Percentiles rank a stretch among this genome's conserved stretches.
Conservation (phyloP, 1,140 invertebrate genomes). For the Frieseomelitta varia region DNA sequence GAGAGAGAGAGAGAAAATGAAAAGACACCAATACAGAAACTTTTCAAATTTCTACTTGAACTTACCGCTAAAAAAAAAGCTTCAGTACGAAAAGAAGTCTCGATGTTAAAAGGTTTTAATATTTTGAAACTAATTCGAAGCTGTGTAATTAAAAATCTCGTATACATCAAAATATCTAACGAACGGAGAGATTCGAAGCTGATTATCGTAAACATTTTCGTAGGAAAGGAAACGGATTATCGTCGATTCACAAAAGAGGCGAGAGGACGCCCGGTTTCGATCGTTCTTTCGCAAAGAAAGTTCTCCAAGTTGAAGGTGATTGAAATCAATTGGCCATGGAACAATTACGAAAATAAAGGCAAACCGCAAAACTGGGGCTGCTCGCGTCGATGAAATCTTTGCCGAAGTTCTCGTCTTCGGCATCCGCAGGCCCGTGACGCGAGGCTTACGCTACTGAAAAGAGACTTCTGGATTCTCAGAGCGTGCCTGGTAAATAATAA, state of each 20-base stretch:
- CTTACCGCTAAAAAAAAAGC: neutral
- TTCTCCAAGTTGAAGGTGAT: neutral
- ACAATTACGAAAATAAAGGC: conserved; percentile 10
- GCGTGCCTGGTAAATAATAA: conserved; percentile 64
- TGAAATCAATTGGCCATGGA: conserved; percentile 3
- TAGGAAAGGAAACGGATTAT: neutral
- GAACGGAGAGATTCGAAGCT: neutral
- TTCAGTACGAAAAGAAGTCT: neutral
- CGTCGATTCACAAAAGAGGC: no score
- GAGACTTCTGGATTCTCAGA: conserved; percentile 60
- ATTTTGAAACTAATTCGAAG: no score
- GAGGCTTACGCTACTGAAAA: conserved; percentile 47
- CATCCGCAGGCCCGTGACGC: neutral
- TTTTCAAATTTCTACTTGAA: neutral
- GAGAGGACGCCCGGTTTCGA: neutral
- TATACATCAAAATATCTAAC: no score
- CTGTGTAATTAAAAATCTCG: neutral
- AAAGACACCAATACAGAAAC: no score
- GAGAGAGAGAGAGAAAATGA: neutral
- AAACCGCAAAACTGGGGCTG: neutral
- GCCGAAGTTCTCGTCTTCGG: neutral
- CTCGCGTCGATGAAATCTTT: conserved; percentile 14
- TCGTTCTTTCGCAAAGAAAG: neutral
- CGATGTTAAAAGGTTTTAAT: neutral
- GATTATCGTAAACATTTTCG: neutral